A percentile compares a stretch with the other conserved stretches of the same genome.
Evolutionary conservation across 2,888 invertebrate species (phyloP).

Genomic region (Melieria picta): DNA sequence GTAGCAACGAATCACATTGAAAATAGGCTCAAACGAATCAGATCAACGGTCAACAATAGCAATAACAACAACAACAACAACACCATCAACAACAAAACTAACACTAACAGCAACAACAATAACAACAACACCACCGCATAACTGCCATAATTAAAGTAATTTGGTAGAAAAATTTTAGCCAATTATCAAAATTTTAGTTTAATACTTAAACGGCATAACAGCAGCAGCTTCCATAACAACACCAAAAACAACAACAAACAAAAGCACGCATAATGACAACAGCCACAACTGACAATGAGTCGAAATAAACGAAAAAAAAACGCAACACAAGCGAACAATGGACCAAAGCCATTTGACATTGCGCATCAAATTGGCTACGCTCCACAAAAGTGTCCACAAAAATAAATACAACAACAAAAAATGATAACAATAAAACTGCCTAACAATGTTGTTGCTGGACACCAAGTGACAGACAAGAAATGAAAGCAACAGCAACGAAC

Average conservation of each 20-base stretch:
- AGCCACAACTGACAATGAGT: too few species aligned
- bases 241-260: too few species aligned
- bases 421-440: slow-evolving; percentile 29
- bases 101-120: neutral
- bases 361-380: slow-evolving; percentile 31
- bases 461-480: slow-evolving; percentile 24
- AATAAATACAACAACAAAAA: neutral
- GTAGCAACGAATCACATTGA: too few species aligned
- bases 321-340: neutral
- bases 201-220: slow-evolving; percentile 13
- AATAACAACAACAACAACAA: neutral
- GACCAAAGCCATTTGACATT: slow-evolving; percentile 13
- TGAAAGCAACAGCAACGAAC: slow-evolving; percentile 22
- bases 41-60: neutral
- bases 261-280: too few species aligned
- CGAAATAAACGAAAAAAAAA: neutral
- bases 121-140: slow-evolving; percentile 29
- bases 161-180: slow-evolving; percentile 61
- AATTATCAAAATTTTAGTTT: slow-evolving; percentile 54
- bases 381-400: slow-evolving; percentile 22
- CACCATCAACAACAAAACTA: slow-evolving; percentile 11
- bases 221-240: too few species aligned
- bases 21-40: neutral
- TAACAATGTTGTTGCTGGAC: slow-evolving; percentile 35
- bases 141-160: slow-evolving; percentile 62